Base-by-base conservation (phyloP, 2,113 vertebrate genomes). In the Crotalus helleri region DNA sequence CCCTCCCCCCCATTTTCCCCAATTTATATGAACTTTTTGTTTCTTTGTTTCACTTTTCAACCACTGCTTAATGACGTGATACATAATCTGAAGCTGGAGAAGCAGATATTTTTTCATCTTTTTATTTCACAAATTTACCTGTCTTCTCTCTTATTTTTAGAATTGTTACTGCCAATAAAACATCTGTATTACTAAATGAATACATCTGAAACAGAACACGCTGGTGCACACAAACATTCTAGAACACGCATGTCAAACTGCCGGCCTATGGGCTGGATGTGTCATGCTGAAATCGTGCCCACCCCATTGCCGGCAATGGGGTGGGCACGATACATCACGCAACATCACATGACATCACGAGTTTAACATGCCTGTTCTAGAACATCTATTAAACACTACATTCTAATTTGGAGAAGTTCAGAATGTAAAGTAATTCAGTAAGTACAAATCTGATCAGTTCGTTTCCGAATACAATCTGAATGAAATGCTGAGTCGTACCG, bases 311-410 rank as follows among this genome's bases (percentile, higher is more conserved):
- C 7, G 8, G 9, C 49, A 51, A 51, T 8, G 49, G 8, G 49
- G 49, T 10, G 9, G 49, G 1, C 8, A 1, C 0, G 8, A 51
- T 51, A 51, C 1, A 8, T 51, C 49, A 1, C 1, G 1, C 8
- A 1, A 51, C 49, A 51, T 51, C 49, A 51, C 49, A 51, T 51
- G 8, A 51, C 0, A 1, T 51, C 8, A 7, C 8, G 49, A 51
- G 9, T 9, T 51, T 51, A 8, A 51, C 49, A 51, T 51, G 49
- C 49, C 49, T 51, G 49, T 81, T 44, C 33, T 44, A 81, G 33
- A 81, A 81, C 74, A 21, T 81, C 17, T 81, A 7, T 81, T 81
- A 21, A 81, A 81, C 44, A 81, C 74, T 81, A 21, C 7, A 4
- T 44, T 44, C 6, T 21, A 81, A 44, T 44, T 81, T 81, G 33